phyloP scores from a whole-genome alignment of 2,888 invertebrate species.

The Ceramica pisi region DNA sequence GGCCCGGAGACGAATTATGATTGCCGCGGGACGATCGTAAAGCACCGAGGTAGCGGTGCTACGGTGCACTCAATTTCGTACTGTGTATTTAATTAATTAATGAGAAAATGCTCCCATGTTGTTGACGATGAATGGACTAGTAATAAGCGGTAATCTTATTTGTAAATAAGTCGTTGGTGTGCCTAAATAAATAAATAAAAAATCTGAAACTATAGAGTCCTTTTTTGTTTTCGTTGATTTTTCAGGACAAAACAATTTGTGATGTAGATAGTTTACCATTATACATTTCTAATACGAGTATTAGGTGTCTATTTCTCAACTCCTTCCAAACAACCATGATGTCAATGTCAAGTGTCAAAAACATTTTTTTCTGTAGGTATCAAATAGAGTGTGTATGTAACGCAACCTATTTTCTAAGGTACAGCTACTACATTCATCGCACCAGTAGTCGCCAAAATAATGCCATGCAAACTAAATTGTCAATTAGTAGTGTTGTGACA shows the following conservation, averaged over 20 bases:
- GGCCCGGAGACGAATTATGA: slow-evolving; percentile 83
- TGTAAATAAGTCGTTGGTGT: too few species aligned
- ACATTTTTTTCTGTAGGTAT: neutral
- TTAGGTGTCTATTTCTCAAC: neutral
- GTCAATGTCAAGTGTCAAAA: neutral
- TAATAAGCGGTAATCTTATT: slow-evolving; percentile 12
- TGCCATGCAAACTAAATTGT: slow-evolving; percentile 62
- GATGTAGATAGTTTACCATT: neutral
- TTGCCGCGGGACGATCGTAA: slow-evolving; percentile 79
- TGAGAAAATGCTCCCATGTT: slow-evolving; percentile 61
- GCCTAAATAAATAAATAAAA: too few species aligned
- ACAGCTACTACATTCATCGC: slow-evolving; percentile 20
- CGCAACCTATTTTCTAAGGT: slow-evolving; percentile 4
- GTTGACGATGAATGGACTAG: slow-evolving; percentile 13
- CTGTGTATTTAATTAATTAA: slow-evolving; percentile 70
- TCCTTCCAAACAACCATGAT: neutral
- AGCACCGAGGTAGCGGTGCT: slow-evolving; percentile 72
- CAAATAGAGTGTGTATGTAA: slow-evolving; percentile 18
- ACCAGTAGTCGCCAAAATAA: slow-evolving; percentile 11
- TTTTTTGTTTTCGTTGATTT: neutral
- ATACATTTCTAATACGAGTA: neutral
- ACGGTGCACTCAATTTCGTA: slow-evolving; percentile 70
- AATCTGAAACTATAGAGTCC: neutral
- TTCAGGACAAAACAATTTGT: neutral
- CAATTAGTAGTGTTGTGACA: slow-evolving; percentile 57